These are phyloP conservation scores for Rhabdophis nuchalis DNA, from an alignment of 2,797 vertebrate species.

Conservation along the genomic window DNA sequence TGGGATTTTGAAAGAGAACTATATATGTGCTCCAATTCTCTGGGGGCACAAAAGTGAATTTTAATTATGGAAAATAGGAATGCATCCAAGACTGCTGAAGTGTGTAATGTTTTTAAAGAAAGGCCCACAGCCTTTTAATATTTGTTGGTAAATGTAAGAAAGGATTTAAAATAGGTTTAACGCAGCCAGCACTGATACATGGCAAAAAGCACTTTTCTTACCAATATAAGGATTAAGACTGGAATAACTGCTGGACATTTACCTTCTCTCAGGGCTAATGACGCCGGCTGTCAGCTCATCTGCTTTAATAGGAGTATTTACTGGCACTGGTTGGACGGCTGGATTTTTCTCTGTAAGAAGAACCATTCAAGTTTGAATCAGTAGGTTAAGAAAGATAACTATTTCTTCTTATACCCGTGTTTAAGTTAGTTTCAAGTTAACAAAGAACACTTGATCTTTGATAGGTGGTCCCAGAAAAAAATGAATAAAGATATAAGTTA, in stretches of 20 bases:
- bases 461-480: neutral
- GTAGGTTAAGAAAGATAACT: neutral
- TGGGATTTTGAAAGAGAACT: conserved; percentile 23
- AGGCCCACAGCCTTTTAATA: neutral
- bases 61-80: conserved; percentile 26
- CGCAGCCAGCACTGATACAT: conserved; percentile 7
- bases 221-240: conserved; percentile 13
- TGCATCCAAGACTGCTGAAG: conserved; percentile 16
- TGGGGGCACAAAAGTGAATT: neutral
- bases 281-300: conserved; percentile 66
- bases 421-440: neutral
- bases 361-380: conserved; percentile 6
- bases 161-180: conserved; percentile 29
- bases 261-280: conserved; percentile 87
- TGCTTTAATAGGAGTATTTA: conserved; percentile 54
- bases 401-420: neutral
- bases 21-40: conserved; percentile 7
- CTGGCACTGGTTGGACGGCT: conserved; percentile 62
- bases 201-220: neutral
- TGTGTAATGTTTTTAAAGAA: conserved; percentile 17
- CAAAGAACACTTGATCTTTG: neutral
- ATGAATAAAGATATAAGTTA: neutral
- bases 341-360: conserved; percentile 65
- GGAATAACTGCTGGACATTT: conserved; percentile 43
- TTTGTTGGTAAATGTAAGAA: conserved; percentile 15